Evolutionary conservation across 2,113 vertebrate genomes (phyloP), one percentile per base, ranked within the genome.

Genomic region (Entosphenus tridentatus): DNA sequence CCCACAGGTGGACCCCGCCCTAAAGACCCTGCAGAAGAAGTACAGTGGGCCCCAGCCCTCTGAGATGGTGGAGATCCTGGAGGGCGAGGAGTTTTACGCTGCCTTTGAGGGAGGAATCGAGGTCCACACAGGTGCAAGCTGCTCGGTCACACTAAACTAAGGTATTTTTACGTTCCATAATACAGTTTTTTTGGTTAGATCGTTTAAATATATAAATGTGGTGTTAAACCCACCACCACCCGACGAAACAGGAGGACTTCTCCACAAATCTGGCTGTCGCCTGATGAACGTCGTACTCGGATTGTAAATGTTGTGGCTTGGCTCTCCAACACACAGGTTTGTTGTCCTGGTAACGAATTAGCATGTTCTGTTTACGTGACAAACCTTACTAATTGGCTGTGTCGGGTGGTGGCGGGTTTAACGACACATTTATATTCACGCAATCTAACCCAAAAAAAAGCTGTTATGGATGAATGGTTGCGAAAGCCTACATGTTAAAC

Each of bases 61-160:
- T 0, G 93, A 97, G 71, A 77, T 90, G 3, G 87, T 89, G 73
- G 86, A 88, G 73, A 79, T 97, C 75, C 83, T 96, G 57, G 91
- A 97, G 70, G 93, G 93, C 21, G 93, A 97, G 73, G 85, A 91
- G 69, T 97, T 97, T 74, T 97, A 91, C 21, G 93, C 91, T 1
- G 85, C 87, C 73, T 96, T 97, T 71, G 93, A 97, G 75, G 77
- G 76, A 68, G 93, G 93, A 75, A 83, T 97, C 12, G 81, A 81
- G 57, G 79, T 96, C 4, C 83, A 81, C 58, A 80, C 83, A 72
- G 91, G 91, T 96, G 77, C 69, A 70, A 3, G 39, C 39, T 39
- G 39, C 39, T 7, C 39, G 56, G 13, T n/a, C 58, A 67, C 13
- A 3, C 39, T 10, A 56, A 21, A 56, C n/a, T 65, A n/a, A 18